Evolutionary conservation across 2,888 invertebrate genomes (phyloP).

Genomic region (Sericinus montela): DNA sequence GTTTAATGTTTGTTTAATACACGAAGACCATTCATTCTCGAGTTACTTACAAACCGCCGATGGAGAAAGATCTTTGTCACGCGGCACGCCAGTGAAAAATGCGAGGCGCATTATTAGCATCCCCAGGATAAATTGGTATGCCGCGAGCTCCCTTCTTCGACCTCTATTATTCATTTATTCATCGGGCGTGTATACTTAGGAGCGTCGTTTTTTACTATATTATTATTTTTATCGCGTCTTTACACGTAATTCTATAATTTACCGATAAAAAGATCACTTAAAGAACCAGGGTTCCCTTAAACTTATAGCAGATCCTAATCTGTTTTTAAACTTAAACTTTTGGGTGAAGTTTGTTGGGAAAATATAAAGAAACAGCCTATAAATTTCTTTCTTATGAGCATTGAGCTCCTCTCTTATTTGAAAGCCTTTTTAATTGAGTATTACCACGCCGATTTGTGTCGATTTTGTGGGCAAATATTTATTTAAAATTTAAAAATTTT

Average conservation of each 20-base stretch:
- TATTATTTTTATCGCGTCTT: slow-evolving; percentile 34
- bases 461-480: too few species aligned
- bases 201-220: slow-evolving; percentile 30
- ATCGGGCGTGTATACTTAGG: slow-evolving; percentile 58
- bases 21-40: slow-evolving; percentile 32
- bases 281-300: neutral
- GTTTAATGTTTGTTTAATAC: slow-evolving; percentile 21
- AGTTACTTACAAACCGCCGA: slow-evolving; percentile 30
- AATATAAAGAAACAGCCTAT: too few species aligned
- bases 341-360: neutral
- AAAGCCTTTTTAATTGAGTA: too few species aligned
- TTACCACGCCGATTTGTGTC: too few species aligned
- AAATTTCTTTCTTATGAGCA: too few species aligned
- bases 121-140: slow-evolving; percentile 68
- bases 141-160: slow-evolving; percentile 58
- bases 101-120: slow-evolving; percentile 67
- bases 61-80: slow-evolving; percentile 53
- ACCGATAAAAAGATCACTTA: slow-evolving; percentile 3
- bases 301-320: neutral
- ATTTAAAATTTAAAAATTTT: too few species aligned
- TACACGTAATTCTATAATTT: slow-evolving; percentile 37
- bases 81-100: slow-evolving; percentile 61
- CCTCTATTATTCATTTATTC: slow-evolving; percentile 75
- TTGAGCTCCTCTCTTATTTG: too few species aligned
- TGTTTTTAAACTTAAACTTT: neutral